These are phyloP conservation scores for Cryptoblepharus egeriae DNA, from an alignment of 2,797 vertebrate genomes.

Conservation along the genomic window DNA sequence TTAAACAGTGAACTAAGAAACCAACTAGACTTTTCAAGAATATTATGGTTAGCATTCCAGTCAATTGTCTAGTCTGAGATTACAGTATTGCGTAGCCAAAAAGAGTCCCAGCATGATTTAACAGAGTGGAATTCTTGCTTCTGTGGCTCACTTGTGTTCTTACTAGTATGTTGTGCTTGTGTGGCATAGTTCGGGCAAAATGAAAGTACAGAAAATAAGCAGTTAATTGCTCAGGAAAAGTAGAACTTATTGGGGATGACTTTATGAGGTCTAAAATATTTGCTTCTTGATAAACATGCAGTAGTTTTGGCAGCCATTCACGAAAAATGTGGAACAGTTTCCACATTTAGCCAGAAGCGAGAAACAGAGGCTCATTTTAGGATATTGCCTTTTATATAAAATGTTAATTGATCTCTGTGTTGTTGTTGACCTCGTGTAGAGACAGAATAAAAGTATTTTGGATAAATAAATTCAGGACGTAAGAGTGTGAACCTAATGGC, in stretches of 20 bases:
- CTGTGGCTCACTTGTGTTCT: neutral
- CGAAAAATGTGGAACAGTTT: neutral
- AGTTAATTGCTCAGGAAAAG: constrained; percentile 6
- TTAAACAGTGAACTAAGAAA: neutral
- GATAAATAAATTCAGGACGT: neutral
- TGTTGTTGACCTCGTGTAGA: neutral
- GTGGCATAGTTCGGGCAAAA: constrained; percentile 11
- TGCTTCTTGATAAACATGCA: constrained; percentile 15
- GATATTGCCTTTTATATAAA: neutral
- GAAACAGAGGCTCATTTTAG: neutral
- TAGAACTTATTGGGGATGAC: neutral
- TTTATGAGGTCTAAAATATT: constrained; percentile 11
- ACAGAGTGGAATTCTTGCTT: neutral
- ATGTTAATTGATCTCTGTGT: neutral
- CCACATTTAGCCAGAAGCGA: neutral
- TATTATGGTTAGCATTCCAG: neutral
- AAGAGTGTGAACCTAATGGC: neutral
- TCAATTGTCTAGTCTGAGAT: neutral
- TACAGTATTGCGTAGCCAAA: neutral
- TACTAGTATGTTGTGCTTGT: neutral
- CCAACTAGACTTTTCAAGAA: neutral
- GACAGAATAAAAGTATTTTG: neutral
- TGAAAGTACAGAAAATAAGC: constrained; percentile 25
- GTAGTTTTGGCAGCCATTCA: neutral
- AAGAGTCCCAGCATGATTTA: neutral